A percentile compares a stretch with the other conserved stretches of the same genome.
phyloP scores from a whole-genome alignment of 2,888 invertebrate genomes.

The Parasteatoda lunata region DNA sequence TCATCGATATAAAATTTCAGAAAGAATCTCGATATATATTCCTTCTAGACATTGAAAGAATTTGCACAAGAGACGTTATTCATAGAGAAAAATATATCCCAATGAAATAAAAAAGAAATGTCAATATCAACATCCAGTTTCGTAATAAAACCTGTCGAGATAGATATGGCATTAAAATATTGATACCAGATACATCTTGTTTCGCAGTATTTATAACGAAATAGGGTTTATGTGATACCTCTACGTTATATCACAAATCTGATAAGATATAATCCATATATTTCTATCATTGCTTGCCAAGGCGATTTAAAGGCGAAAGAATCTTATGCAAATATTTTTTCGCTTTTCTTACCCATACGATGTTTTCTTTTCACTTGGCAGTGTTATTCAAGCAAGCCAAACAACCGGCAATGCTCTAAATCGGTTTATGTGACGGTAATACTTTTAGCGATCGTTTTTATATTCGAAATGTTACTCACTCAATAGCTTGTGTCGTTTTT shows the following conservation, averaged over 20 bases:
- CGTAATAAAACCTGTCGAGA: conserved; percentile 55
- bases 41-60: conserved; percentile 41
- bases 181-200: conserved; percentile 10
- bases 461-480: conserved; percentile 57
- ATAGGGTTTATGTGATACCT: background rate
- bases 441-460: conserved; percentile 56
- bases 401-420: conserved; percentile 56
- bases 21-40: too few relatives aligned
- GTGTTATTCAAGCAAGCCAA: conserved; percentile 61
- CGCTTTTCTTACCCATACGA: conserved; percentile 22
- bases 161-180: conserved; percentile 63
- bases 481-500: conserved; percentile 52
- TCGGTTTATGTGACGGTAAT: conserved; percentile 64
- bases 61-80: conserved; percentile 26
- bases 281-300: conserved; percentile 60
- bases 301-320: conserved; percentile 42
- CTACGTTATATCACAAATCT: conserved; percentile 50
- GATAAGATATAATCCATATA: conserved; percentile 62
- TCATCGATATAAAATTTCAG: too few relatives aligned
- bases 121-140: conserved; percentile 60
- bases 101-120: conserved; percentile 21
- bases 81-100: conserved; percentile 4
- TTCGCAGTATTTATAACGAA: background rate
- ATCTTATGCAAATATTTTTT: conserved; percentile 66
- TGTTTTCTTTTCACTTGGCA: conserved; percentile 64